Evolutionary conservation across 1,140 invertebrate species (phyloP).

Genomic region (Drosophila grimshawi): DNA sequence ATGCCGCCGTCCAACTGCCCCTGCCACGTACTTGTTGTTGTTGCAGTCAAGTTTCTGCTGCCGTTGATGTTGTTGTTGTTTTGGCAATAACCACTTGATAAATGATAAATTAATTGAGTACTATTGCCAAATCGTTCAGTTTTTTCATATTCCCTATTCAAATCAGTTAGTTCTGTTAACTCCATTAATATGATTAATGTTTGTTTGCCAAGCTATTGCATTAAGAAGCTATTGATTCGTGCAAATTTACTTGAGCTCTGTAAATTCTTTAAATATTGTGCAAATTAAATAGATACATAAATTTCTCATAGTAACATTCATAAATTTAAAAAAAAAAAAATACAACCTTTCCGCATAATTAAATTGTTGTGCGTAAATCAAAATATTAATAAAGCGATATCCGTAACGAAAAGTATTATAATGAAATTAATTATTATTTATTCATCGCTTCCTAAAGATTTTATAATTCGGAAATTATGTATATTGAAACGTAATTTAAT

Average conservation of each 20-base stretch:
- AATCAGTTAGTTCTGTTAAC: conserved; percentile 22
- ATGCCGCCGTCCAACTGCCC: conserved; percentile 55
- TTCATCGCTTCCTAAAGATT: too few relatives aligned
- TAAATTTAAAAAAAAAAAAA: not conserved
- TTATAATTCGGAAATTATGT: too few relatives aligned
- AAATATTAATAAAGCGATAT: too few relatives aligned
- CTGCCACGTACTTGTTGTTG: conserved; percentile 30
- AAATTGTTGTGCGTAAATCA: too few relatives aligned
- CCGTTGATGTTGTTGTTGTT: conserved; percentile 43
- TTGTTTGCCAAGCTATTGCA: too few relatives aligned
- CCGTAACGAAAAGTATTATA: too few relatives aligned
- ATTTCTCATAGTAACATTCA: not conserved
- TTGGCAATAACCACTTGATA: conserved; percentile 73
- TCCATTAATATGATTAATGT: conserved; percentile 17
- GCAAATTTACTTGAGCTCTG: too few relatives aligned
- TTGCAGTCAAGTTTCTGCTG: conserved; percentile 12
- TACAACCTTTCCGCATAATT: not conserved
- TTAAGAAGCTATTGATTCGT: too few relatives aligned
- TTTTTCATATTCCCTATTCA: conserved; percentile 45
- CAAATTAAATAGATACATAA: too few relatives aligned
- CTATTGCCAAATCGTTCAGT: conserved; percentile 62
- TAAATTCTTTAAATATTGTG: too few relatives aligned
- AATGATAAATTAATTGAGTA: conserved; percentile 80
- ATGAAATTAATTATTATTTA: too few relatives aligned
- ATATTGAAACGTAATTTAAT: too few relatives aligned